phyloP scores from a whole-genome alignment of 2,113 vertebrate genomes.

The Helogale parvula region DNA sequence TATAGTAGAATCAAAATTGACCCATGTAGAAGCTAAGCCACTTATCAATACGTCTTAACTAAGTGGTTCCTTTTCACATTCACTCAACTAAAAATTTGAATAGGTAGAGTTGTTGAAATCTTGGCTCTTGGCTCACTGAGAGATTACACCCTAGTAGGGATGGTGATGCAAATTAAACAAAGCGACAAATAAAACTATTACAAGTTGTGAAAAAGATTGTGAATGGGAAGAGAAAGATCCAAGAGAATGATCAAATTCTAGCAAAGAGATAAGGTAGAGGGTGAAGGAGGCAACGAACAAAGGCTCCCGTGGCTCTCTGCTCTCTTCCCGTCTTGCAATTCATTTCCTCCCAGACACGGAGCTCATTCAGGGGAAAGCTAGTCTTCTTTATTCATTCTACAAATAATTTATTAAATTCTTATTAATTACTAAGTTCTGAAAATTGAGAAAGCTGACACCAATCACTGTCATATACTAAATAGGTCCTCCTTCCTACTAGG shows the following conservation, averaged over 20 bases:
- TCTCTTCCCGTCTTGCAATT: not conserved
- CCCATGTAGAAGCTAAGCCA: not conserved
- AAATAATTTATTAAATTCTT: not conserved
- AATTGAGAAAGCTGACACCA: not conserved
- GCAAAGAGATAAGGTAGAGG: not conserved
- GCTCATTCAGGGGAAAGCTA: not conserved
- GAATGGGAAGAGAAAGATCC: not conserved
- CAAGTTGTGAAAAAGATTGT: not conserved
- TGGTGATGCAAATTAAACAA: not conserved
- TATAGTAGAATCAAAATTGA: not conserved
- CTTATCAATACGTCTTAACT: not conserved
- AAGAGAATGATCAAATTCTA: not conserved
- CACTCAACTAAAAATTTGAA: not conserved
- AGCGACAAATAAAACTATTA: not conserved
- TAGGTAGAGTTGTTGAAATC: not conserved
- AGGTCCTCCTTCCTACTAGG: not conserved
- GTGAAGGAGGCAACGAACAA: not conserved
- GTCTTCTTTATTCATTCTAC: not conserved
- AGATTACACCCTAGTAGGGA: not conserved
- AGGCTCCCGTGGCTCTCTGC: not conserved
- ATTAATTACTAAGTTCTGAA: not conserved
- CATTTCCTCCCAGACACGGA: not conserved
- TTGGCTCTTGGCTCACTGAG: not conserved
- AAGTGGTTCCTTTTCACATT: not conserved
- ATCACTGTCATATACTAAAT: not conserved